Evolutionary conservation across 2,888 invertebrate genomes (phyloP).

Genomic region (Eudasyphora cyanicolor): DNA sequence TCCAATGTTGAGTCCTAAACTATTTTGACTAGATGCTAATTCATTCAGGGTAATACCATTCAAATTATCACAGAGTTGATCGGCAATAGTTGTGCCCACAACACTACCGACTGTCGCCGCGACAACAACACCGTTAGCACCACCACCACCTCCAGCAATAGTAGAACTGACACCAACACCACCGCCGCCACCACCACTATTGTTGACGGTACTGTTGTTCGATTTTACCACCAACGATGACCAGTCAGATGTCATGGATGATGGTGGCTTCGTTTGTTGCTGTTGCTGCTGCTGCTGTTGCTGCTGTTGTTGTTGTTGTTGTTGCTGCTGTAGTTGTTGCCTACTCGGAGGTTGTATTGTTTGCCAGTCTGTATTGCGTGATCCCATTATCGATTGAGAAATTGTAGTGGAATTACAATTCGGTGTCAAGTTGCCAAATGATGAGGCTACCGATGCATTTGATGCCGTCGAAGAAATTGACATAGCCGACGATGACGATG

Average conservation of each 20-base stretch:
- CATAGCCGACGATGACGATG: conserved; percentile 61
- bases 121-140: conserved; percentile 66
- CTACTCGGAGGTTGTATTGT: conserved; percentile 79
- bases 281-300: conserved; percentile 54
- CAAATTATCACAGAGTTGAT: conserved; percentile 80
- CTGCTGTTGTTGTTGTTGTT: conserved; percentile 43
- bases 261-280: conserved; percentile 35
- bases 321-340: conserved; percentile 67
- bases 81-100: conserved; percentile 72
- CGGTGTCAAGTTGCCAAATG: conserved; percentile 71
- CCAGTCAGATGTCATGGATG: conserved; percentile 70
- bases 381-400: conserved; percentile 55
- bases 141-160: conserved; percentile 23
- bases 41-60: conserved; percentile 79
- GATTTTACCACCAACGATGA: conserved; percentile 63
- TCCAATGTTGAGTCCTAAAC: conserved; percentile 74
- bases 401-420: conserved; percentile 52
- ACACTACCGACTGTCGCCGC: conserved; percentile 44
- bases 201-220: conserved; percentile 54
- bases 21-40: conserved; percentile 79
- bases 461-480: conserved; percentile 69
- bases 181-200: conserved; percentile 55
- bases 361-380: conserved; percentile 78
- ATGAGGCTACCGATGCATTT: conserved; percentile 71
- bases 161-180: conserved; percentile 67